A percentile compares a stretch with the other conserved stretches of the same genome.
Evolutionary conservation across 2,888 invertebrate species (phyloP).

Genomic region (Plusia festucae): DNA sequence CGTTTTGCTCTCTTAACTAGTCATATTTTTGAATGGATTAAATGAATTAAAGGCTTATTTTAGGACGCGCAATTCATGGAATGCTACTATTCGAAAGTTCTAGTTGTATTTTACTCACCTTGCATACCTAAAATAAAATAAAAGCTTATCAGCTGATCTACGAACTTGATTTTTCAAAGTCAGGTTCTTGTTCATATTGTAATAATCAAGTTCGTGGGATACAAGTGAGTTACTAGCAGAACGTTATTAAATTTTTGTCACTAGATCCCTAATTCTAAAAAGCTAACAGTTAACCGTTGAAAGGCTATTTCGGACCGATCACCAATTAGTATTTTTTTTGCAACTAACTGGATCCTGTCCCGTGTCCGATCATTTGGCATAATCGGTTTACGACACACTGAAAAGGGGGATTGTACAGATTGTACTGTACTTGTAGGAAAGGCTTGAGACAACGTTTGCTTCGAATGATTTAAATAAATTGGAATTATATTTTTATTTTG

Average conservation of each 20-base stretch:
- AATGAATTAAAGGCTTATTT: neutral
- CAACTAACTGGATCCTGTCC: neutral
- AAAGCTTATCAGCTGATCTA: too few relatives aligned
- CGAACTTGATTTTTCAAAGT: neutral
- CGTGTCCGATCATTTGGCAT: slow-evolving; percentile 1
- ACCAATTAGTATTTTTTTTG: slow-evolving; percentile 1
- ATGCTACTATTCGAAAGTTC: neutral
- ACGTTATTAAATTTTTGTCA: neutral
- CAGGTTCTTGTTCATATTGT: neutral
- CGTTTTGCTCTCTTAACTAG: slow-evolving; percentile 37
- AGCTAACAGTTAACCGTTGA: neutral
- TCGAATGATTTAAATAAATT: neutral
- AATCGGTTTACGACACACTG: neutral
- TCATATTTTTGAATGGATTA: slow-evolving; percentile 28
- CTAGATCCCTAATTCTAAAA: neutral
- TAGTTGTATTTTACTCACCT: neutral
- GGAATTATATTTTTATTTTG: neutral
- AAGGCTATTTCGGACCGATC: neutral
- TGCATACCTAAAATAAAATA: neutral
- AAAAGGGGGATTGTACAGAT: neutral
- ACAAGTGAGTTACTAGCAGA: neutral
- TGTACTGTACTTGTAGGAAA: neutral
- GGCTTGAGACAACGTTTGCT: neutral
- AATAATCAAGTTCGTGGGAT: too few relatives aligned
- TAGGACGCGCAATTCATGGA: neutral